Percentiles rank a stretch among this genome's conserved stretches.
phyloP scores from a whole-genome alignment of 2,113 vertebrate species.

The Macrotus californicus region DNA sequence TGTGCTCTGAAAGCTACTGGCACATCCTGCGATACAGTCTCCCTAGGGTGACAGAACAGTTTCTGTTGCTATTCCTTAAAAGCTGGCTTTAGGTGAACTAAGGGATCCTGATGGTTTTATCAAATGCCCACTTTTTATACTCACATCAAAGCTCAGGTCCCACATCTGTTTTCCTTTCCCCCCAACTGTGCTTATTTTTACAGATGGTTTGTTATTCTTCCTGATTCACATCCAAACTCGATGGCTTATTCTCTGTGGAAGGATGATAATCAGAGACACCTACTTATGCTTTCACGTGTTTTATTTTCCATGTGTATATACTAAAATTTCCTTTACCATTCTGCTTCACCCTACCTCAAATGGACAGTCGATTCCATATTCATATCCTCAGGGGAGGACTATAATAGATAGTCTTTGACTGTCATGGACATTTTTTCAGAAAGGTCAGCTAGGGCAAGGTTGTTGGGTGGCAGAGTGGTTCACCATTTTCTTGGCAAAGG shows the following conservation, averaged over 20 bases:
- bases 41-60: not conserved
- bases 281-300: not conserved
- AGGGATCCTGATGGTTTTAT: not conserved
- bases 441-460: not conserved
- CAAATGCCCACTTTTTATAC: not conserved
- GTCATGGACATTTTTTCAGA: not conserved
- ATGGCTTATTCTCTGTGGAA: not conserved
- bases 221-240: not conserved
- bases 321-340: not conserved
- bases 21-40: not conserved
- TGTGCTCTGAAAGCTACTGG: not conserved
- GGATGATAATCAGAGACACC: not conserved
- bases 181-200: not conserved
- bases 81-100: not conserved
- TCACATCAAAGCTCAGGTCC: not conserved
- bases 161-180: not conserved
- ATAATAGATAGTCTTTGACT: not conserved
- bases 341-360: not conserved
- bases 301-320: not conserved
- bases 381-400: not conserved
- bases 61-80: not conserved
- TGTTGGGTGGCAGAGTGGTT: not conserved
- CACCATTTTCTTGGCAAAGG: not conserved
- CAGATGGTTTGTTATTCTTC: not conserved
- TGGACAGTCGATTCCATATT: not conserved